Evolutionary conservation across 2,113 vertebrate genomes (phyloP).

Genomic region (Antigone vipio): DNA sequence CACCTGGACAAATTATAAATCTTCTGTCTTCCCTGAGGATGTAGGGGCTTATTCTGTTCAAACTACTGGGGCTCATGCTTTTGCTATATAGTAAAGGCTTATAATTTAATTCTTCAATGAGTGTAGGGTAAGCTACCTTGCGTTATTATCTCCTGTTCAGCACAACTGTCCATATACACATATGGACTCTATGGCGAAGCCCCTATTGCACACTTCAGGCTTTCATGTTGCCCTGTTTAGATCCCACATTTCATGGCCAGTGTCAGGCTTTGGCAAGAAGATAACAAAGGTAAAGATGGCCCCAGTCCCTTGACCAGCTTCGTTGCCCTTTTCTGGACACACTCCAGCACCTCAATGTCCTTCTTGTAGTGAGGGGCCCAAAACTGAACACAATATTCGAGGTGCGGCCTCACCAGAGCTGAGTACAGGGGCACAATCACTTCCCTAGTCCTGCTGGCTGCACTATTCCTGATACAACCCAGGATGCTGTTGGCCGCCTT

Average conservation of each 20-base stretch:
- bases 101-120: accelerated
- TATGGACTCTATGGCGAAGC: neutral
- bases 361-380: no score
- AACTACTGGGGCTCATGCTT: neutral
- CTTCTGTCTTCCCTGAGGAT: neutral
- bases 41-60: neutral
- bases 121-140: neutral
- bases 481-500: no score
- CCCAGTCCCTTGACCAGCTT: neutral
- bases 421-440: no score
- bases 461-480: no score
- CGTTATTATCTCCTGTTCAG: neutral
- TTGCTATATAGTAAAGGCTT: neutral
- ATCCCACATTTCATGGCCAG: neutral
- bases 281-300: neutral
- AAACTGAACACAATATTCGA: no score
- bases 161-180: neutral
- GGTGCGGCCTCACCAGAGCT: no score
- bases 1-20: neutral
- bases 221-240: neutral
- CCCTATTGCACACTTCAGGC: accelerated
- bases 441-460: no score
- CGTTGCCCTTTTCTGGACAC: no score
- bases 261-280: neutral
- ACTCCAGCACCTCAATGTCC: no score